Evolutionary conservation across 1,140 invertebrate genomes (phyloP), one percentile per base, ranked within the genome.

Genomic region (Listronotus bonariensis): DNA sequence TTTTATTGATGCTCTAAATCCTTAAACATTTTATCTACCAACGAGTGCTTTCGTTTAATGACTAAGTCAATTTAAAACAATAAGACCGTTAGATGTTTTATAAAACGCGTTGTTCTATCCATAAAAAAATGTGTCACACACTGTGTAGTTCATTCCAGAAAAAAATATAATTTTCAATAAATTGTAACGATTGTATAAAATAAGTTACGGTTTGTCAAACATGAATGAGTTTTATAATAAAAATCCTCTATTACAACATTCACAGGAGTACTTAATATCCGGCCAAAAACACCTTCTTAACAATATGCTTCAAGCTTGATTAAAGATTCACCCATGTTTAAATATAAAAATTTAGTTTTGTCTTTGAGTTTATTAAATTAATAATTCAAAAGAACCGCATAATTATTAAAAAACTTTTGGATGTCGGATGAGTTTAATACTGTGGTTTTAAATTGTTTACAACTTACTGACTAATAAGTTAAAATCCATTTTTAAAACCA

Each of bases 271-370:
- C 58, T 52, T 31, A 52, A 61, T 52, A 52, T 61, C 58, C 48
- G 58, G 48, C 41, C 31, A 17, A 20, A 18, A 40, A 45, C 36
- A 26, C 48, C 17, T 51, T 52, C 32, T 61, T 61, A 49, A 31
- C 40, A 51, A 48, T 42, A 49, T 49, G 58, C 58, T 61, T 61
- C 58, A 61, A 36, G 58, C 58, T 20, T 52, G 58, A 61, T 61
- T 61, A 32, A 15, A 11, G 46, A 61, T 51, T 61, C 58, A 61
- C 31, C 48, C 46, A 61, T 52, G 58, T 61, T 42, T 61, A 46
- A 61, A 46, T 52, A 26, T 61, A 51, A 48, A 52, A 61, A 61
- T 61, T 40, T 48, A 34, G 15, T 31, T 58, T 58, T 58, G 56
- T 58, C 40, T 58, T 34, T 43, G 43, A 3, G 36, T 48, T 58